A percentile compares a stretch with the other conserved stretches of the same genome.
These are phyloP conservation scores for Abrostola triplasia DNA, from an alignment of 2,888 invertebrate species.

Conservation along the genomic window DNA sequence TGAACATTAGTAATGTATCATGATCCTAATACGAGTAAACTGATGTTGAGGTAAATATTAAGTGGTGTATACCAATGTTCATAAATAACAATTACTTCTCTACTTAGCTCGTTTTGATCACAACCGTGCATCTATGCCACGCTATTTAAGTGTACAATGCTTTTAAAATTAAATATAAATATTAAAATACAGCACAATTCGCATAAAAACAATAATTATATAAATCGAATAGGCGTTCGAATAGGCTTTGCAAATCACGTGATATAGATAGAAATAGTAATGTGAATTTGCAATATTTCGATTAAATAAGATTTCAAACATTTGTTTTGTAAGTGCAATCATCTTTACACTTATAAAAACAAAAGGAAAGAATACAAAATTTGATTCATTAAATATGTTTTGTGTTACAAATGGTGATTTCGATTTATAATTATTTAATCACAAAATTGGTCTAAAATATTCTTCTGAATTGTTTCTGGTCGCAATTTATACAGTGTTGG, in stretches of 20 bases:
- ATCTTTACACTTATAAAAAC: constrained; percentile 16
- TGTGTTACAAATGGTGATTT: constrained; percentile 23
- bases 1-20: constrained; percentile 46
- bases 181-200: constrained; percentile 38
- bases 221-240: constrained; percentile 36
- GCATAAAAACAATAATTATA: constrained; percentile 32
- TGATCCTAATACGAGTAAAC: neutral
- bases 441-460: constrained; percentile 37
- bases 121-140: constrained; percentile 62
- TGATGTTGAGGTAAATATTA: neutral
- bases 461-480: constrained; percentile 3
- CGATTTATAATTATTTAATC: constrained; percentile 19
- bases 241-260: constrained; percentile 42
- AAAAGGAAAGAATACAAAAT: constrained; percentile 31
- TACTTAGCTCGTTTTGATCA: constrained; percentile 54
- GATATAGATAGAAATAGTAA: constrained; percentile 29
- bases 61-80: constrained; percentile 38
- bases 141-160: constrained; percentile 45
- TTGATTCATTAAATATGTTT: constrained; percentile 15
- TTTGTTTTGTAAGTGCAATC: neutral
- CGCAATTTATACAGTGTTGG: constrained; percentile 8
- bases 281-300: constrained; percentile 20
- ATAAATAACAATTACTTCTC: constrained; percentile 43
- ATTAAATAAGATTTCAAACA: constrained; percentile 3
- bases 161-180: constrained; percentile 48